Conservation (phyloP, 2,888 invertebrate genomes). For the Rhingia campestris region DNA sequence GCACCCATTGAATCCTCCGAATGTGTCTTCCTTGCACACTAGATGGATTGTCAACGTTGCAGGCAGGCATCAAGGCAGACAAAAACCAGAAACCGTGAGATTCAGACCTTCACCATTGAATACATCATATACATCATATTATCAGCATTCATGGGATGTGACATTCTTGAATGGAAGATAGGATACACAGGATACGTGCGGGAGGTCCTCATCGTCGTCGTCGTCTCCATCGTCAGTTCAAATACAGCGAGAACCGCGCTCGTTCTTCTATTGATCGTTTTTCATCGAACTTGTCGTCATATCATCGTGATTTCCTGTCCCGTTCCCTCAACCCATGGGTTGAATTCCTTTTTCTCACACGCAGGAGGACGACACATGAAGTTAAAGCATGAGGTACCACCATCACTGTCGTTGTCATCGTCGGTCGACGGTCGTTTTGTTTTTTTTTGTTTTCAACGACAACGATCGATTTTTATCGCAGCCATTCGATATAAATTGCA, state of each 20-base stretch:
- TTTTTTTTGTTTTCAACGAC: conserved; percentile 59
- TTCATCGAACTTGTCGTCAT: conserved; percentile 71
- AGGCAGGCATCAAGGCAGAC: conserved; percentile 25
- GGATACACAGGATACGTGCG: conserved; percentile 40
- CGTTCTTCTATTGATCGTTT: conserved; percentile 63
- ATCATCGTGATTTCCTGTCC: conserved; percentile 71
- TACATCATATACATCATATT: conserved; percentile 69
- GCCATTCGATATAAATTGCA: conserved; percentile 71
- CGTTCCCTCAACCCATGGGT: conserved; percentile 32
- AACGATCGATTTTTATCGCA: conserved; percentile 71
- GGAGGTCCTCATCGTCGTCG: conserved; percentile 8
- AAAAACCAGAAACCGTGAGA: conserved; percentile 31
- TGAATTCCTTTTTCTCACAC: conserved; percentile 61
- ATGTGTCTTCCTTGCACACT: conserved; percentile 34
- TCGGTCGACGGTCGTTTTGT: conserved; percentile 7
- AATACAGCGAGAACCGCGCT: conserved; percentile 37
- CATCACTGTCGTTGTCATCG: conserved; percentile 8
- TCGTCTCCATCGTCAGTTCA: conserved; percentile 25
- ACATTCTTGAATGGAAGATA: conserved; percentile 68
- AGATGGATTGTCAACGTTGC: conserved; percentile 61
- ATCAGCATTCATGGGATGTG: conserved; percentile 75
- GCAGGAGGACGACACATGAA: conserved; percentile 37
- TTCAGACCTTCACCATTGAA: conserved; percentile 54
- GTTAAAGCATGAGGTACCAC: conserved; percentile 20
- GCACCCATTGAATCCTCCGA: conserved; percentile 47